Base-by-base conservation (phyloP, 2,797 vertebrate species). In the Alauda arvensis region DNA sequence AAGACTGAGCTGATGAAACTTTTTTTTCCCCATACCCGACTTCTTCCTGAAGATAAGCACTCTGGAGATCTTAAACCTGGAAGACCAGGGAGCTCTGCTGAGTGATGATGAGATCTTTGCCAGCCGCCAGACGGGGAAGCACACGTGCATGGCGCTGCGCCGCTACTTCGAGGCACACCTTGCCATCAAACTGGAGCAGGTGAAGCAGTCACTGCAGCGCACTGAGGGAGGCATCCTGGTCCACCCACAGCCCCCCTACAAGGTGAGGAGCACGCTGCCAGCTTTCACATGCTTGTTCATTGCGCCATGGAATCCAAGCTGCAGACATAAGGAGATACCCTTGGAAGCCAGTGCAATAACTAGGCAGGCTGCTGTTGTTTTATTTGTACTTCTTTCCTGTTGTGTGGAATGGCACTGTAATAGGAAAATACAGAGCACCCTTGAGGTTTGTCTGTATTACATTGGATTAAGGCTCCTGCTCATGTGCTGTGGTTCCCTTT, bases 21-120 rank as follows among this genome's bases (percentile, higher is more conserved):
- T 39, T n/a, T 33, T 20, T 24, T 2, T 37, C 10, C 8, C 2
- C 2, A 4, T 3, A 33, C 31, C 52, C 59, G 18, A 49, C 70
- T 18, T 87, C 46, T 91, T 66, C 85, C 92, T 97, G 90, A 96
- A 99, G 99, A 99, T 99, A 92, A 99, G 99, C 95, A 99, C 99
- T 18, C 94, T 99, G 93, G 99, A 99, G 95, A 99, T 99, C 95
- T 95, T 99, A 91, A 99, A 99, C 95, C 97, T 98, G 11, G 99
- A 99, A 92, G 99, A 99, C 95, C 99, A 99, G 93, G 99, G 98
- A 68, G 98, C 98, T 6, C 97, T 99, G 39, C 89, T 99, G 94
- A 99, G 99, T 19, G 99, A 99, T 72, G 99, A 99, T 81, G 98
- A 99, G 97, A 99, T 99, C 95, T 99, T 99, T 96, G 99, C 99